Evolutionary conservation across 2,888 invertebrate genomes (phyloP).

Genomic region (Chloromyia formosa): DNA sequence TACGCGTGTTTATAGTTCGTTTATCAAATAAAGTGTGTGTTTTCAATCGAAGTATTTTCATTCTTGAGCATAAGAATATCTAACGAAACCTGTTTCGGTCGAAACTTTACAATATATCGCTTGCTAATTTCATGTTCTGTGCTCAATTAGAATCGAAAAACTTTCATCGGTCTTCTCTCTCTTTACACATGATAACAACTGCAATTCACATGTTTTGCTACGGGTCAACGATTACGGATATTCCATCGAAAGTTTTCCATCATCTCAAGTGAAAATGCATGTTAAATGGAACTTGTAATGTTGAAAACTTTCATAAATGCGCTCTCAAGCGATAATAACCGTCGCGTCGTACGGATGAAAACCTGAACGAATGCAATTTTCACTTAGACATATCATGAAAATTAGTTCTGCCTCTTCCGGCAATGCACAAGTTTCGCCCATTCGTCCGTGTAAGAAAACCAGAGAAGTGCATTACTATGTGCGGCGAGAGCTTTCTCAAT

Average conservation of each 20-base stretch:
- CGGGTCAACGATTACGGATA: background rate
- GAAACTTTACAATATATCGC: too few relatives aligned
- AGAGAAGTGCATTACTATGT: background rate
- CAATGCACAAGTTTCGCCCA: background rate
- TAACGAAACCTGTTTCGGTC: too few relatives aligned
- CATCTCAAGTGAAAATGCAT: background rate
- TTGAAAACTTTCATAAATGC: background rate
- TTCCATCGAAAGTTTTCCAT: background rate
- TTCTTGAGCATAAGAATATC: too few relatives aligned
- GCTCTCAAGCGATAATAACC: background rate
- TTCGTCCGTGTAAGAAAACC: background rate
- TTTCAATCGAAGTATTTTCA: too few relatives aligned
- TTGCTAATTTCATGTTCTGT: too few relatives aligned
- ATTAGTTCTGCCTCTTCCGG: background rate
- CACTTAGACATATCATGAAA: background rate
- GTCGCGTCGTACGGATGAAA: background rate
- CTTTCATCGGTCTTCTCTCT: too few relatives aligned
- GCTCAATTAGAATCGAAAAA: too few relatives aligned
- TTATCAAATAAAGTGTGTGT: too few relatives aligned
- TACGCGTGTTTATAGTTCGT: too few relatives aligned
- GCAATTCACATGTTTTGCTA: too few relatives aligned
- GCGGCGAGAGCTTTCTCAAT: too few relatives aligned
- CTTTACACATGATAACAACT: too few relatives aligned
- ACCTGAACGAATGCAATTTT: background rate
- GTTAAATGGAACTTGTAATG: background rate